phyloP scores from a whole-genome alignment of 2,797 vertebrate genomes.

The Phyllotis vaccarum region DNA sequence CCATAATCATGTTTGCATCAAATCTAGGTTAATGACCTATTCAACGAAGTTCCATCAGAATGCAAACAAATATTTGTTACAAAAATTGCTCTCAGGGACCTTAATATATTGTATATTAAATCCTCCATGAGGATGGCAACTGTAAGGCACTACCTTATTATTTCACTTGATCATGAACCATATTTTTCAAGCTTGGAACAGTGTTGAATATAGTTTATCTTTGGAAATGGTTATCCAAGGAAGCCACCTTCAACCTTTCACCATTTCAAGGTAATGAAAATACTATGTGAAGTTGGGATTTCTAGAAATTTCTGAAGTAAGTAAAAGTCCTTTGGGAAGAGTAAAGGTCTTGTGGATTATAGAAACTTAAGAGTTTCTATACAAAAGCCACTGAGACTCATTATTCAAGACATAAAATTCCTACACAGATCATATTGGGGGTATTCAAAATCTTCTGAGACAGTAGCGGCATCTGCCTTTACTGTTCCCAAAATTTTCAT shows the following conservation, averaged over 20 bases:
- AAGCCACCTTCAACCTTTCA: neutral
- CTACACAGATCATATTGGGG: neutral
- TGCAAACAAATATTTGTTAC: neutral
- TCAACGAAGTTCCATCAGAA: neutral
- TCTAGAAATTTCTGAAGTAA: constrained; percentile 21
- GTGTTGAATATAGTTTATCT: neutral
- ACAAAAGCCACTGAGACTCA: neutral
- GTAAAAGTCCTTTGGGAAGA: neutral
- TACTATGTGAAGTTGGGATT: neutral
- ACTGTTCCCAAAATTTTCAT: neutral
- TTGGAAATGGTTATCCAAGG: neutral
- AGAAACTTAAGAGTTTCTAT: too few species aligned
- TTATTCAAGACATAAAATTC: neutral
- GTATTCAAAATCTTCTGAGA: constrained; percentile 21
- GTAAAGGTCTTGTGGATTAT: neutral
- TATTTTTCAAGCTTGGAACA: neutral
- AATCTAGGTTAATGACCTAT: neutral
- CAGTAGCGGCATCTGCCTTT: neutral
- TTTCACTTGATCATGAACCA: neutral
- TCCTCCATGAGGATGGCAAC: neutral
- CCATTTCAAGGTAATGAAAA: neutral
- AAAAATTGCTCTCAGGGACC: neutral
- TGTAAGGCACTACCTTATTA: neutral
- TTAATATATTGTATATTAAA: neutral
- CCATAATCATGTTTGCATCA: neutral